These are phyloP conservation scores for Brachionus rubens DNA, from an alignment of 1,140 invertebrate species.

Conservation along the genomic window DNA sequence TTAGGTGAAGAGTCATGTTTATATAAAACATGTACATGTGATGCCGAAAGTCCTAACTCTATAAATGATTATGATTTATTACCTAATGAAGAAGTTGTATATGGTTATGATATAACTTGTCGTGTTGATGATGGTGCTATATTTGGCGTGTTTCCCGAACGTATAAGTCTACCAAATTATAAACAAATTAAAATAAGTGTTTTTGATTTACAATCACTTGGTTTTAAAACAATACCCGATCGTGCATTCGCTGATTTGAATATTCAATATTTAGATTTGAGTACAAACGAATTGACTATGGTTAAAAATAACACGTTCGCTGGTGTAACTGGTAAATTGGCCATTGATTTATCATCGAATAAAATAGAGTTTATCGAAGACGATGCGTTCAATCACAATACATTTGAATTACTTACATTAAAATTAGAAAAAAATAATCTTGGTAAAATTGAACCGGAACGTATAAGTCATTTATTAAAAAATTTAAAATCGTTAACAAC, in stretches of 20 bases:
- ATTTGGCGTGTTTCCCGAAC: not conserved
- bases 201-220: not conserved
- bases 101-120: not conserved
- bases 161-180: too few species aligned
- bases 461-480: not conserved
- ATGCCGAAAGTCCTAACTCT: too few species aligned
- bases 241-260: not conserved
- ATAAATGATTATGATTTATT: too few species aligned
- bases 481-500: not conserved
- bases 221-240: not conserved
- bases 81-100: too few species aligned
- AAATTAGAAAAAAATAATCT: not conserved
- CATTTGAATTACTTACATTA: not conserved
- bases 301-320: not conserved
- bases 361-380: not conserved
- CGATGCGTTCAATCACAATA: not conserved
- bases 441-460: not conserved
- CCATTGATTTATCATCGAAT: not conserved
- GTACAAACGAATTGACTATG: not conserved
- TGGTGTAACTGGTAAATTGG: not conserved
- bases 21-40: too few species aligned
- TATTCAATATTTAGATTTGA: not conserved
- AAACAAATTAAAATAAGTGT: not conserved
- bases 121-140: not conserved
- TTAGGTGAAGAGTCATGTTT: too few species aligned